phyloP scores from a whole-genome alignment of 2,797 vertebrate genomes.

The Alfaro cultratus region DNA sequence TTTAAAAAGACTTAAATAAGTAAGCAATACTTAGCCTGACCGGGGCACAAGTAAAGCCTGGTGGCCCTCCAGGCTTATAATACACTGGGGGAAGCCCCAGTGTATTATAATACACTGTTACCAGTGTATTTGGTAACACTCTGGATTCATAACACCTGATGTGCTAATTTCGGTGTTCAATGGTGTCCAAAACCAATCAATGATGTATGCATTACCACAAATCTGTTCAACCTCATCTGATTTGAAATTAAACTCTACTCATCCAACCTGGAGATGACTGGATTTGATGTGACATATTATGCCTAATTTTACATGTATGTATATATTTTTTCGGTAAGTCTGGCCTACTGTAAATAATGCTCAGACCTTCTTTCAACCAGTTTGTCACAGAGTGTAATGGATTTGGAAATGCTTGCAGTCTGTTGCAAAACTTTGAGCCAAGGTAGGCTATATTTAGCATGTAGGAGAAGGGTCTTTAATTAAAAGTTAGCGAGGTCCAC shows the following conservation, averaged over 20 bases:
- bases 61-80: too few species aligned
- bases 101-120: too few species aligned
- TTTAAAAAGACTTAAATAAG: too few species aligned
- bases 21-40: too few species aligned
- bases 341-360: background rate
- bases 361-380: background rate
- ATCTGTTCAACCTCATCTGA: background rate
- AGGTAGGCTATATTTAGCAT: background rate
- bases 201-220: background rate
- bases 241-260: background rate
- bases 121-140: background rate
- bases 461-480: background rate
- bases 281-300: background rate
- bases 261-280: background rate
- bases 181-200: background rate
- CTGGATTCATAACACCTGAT: background rate
- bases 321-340: background rate
- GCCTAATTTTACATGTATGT: background rate
- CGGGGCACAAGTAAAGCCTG: too few species aligned
- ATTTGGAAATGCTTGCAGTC: background rate
- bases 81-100: too few species aligned
- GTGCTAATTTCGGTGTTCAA: background rate
- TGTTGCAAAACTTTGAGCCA: background rate
- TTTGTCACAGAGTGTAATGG: background rate
- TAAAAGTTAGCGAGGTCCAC: background rate